A percentile compares a stretch with the other conserved stretches of the same genome.
Conservation (phyloP, 2,888 invertebrate species). For the Hymenopus coronatus region DNA sequence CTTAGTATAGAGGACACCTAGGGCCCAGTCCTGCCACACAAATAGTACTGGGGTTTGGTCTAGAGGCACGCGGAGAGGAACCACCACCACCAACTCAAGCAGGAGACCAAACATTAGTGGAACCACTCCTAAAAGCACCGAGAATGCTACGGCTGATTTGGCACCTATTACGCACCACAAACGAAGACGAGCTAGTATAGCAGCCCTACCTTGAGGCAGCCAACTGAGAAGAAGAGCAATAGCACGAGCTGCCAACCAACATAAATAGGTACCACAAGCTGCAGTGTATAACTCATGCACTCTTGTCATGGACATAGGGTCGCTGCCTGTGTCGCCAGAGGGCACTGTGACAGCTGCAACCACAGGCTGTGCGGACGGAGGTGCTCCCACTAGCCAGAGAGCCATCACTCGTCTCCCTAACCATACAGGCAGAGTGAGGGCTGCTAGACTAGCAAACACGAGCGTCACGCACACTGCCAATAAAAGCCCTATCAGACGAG, state of each 20-base stretch:
- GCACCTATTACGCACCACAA: conserved; percentile 67
- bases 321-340: neutral
- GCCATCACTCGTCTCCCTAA: conserved; percentile 87
- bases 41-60: conserved; percentile 88
- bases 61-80: conserved; percentile 88
- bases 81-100: conserved; percentile 84
- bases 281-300: conserved; percentile 96
- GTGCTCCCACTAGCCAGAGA: conserved; percentile 69
- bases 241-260: conserved; percentile 88
- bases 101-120: conserved; percentile 89
- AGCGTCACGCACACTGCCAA: conserved; percentile 79
- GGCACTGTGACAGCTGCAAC: conserved; percentile 20
- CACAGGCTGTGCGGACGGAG: conserved; percentile 44
- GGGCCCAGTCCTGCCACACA: conserved; percentile 96
- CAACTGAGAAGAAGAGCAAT: conserved; percentile 79
- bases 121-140: conserved; percentile 80
- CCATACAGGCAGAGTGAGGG: conserved; percentile 86
- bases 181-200: conserved; percentile 66
- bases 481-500: conserved; percentile 64
- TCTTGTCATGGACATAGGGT: conserved; percentile 41
- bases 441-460: conserved; percentile 77
- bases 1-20: conserved; percentile 96
- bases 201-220: conserved; percentile 84
- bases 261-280: conserved; percentile 89
- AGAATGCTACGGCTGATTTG: conserved; percentile 67